These are phyloP conservation scores for Silurus lanzhouensis DNA, from an alignment of 2,797 vertebrate genomes.

Conservation along the genomic window DNA sequence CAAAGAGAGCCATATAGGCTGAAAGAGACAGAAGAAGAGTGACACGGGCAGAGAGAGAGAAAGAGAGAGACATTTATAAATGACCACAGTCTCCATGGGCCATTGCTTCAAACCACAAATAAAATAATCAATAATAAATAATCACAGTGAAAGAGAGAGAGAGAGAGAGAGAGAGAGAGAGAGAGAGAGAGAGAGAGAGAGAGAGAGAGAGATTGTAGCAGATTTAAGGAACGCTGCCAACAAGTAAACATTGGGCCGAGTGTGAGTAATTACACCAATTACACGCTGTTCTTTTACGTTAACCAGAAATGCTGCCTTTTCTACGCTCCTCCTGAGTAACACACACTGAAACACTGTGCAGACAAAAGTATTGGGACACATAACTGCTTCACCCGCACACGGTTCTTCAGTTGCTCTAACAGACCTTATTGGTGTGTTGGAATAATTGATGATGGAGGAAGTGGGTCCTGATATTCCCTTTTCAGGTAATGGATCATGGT, in stretches of 20 bases:
- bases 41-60: neutral
- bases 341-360: too few species aligned
- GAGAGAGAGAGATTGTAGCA: neutral
- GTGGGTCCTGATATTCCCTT: neutral
- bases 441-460: neutral
- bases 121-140: slow-evolving; percentile 32
- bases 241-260: neutral
- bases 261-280: slow-evolving; percentile 8
- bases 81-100: neutral
- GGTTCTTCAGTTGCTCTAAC: too few species aligned
- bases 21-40: too few species aligned
- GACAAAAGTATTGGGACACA: too few species aligned
- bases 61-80: neutral
- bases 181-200: neutral
- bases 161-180: neutral
- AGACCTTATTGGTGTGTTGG: too few species aligned
- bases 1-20: neutral
- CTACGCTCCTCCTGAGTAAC: neutral
- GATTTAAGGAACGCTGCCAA: neutral
- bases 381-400: too few species aligned
- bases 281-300: neutral
- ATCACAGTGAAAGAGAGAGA: slow-evolving; percentile 25
- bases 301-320: neutral
- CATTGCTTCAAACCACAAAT: slow-evolving; percentile 14
- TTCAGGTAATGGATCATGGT: neutral